These are phyloP conservation scores for Zelostemma sp. DNA, from an alignment of 1,140 invertebrate genomes.

Conservation along the genomic window DNA sequence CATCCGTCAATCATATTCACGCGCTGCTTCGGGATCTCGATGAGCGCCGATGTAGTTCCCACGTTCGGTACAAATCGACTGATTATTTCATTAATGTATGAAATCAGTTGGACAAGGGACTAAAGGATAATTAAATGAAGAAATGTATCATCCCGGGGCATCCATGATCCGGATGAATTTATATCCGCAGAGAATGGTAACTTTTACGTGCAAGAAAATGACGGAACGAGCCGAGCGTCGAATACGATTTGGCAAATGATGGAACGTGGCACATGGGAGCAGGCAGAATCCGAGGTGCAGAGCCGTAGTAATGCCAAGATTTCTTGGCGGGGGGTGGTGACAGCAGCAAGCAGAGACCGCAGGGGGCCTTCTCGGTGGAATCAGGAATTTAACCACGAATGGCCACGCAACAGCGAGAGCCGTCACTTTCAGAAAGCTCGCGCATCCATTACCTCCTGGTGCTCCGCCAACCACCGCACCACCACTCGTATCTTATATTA, in stretches of 20 bases:
- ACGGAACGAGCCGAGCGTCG: slow-evolving; percentile 14
- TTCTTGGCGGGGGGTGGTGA: slow-evolving; percentile 66
- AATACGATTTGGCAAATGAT: slow-evolving; percentile 2
- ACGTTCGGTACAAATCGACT: too few species aligned
- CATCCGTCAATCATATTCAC: slow-evolving; percentile 39
- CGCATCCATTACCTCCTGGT: slow-evolving; percentile 70
- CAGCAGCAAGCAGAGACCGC: slow-evolving; percentile 58
- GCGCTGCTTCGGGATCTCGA: slow-evolving; percentile 15
- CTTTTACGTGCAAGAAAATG: slow-evolving; percentile 4
- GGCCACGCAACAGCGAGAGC: slow-evolving; percentile 67
- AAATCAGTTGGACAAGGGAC: too few species aligned
- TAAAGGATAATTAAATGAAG: background rate
- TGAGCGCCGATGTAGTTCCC: too few species aligned
- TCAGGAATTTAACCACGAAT: slow-evolving; percentile 69
- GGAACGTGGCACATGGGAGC: background rate
- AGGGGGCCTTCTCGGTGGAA: slow-evolving; percentile 61
- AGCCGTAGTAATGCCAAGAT: slow-evolving; percentile 6
- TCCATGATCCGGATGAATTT: slow-evolving; percentile 42
- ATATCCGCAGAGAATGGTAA: slow-evolving; percentile 21
- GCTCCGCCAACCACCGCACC: slow-evolving; percentile 61
- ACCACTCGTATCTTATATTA: slow-evolving; percentile 67
- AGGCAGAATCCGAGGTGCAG: background rate
- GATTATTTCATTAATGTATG: slow-evolving; percentile 19
- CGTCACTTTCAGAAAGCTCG: slow-evolving; percentile 65
- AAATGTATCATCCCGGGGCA: slow-evolving; percentile 29